phyloP scores from a whole-genome alignment of 2,113 vertebrate species.

The Mobula hypostoma region DNA sequence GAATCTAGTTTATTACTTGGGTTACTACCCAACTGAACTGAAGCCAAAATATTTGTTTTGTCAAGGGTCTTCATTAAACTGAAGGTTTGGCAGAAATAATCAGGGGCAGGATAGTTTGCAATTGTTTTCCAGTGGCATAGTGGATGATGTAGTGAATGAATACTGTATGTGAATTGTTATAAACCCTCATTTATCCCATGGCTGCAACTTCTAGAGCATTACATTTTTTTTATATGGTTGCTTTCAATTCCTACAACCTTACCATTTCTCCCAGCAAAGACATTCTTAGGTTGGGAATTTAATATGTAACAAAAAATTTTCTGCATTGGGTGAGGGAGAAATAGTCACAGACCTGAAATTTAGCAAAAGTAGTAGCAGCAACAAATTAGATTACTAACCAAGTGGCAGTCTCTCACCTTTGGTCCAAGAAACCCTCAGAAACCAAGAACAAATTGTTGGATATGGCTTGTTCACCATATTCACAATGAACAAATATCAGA shows the following conservation, averaged over 20 bases:
- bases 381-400: neutral
- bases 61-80: neutral
- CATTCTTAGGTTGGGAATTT: neutral
- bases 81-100: conserved; percentile 6
- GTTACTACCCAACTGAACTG: neutral
- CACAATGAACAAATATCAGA: conserved; percentile 6
- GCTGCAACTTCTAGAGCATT: neutral
- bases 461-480: neutral
- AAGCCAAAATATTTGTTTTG: conserved; percentile 14
- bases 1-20: conserved; percentile 23
- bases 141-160: neutral
- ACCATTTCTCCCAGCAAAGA: neutral
- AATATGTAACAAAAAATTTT: neutral
- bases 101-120: neutral
- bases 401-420: neutral
- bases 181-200: conserved; percentile 5
- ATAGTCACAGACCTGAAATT: neutral
- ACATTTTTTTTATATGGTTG: neutral
- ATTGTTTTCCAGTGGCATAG: conserved; percentile 1
- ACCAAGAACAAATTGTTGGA: neutral
- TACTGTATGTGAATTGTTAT: neutral
- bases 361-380: neutral
- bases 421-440: neutral
- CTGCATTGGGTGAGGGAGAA: neutral
- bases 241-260: neutral